These are phyloP conservation scores for Alexandromys fortis DNA, from an alignment of 2,113 vertebrate species.

Conservation along the genomic window DNA sequence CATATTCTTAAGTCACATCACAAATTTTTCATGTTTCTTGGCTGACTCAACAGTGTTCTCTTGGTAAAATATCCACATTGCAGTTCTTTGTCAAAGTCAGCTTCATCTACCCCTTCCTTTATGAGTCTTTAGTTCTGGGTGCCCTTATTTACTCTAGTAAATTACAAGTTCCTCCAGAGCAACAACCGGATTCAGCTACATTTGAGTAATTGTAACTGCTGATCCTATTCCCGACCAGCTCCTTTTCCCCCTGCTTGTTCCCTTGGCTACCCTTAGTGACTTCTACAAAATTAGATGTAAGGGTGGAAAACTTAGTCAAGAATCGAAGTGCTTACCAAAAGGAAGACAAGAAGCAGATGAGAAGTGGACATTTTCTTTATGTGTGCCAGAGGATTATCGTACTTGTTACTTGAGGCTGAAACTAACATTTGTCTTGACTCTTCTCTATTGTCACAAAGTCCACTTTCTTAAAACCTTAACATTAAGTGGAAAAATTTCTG, in stretches of 20 bases:
- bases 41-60: conserved; percentile 10
- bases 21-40: not conserved
- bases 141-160: not conserved
- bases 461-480: conserved; percentile 45
- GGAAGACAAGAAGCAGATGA: conserved; percentile 9
- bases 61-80: conserved; percentile 27
- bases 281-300: conserved; percentile 4
- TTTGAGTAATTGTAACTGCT: conserved; percentile 38
- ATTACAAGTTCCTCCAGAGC: not conserved
- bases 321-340: conserved; percentile 30
- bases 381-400: not conserved
- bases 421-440: conserved; percentile 37
- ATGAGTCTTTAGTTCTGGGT: not conserved
- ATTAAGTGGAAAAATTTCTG: not conserved
- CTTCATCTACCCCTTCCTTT: not conserved
- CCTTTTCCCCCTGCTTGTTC: not conserved
- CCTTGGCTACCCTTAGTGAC: not conserved
- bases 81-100: not conserved
- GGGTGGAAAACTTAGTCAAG: not conserved
- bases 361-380: conserved; percentile 9
- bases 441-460: not conserved
- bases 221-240: not conserved
- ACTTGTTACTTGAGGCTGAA: not conserved
- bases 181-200: not conserved
- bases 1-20: not conserved